Conservation (phyloP, 2,888 invertebrate genomes). For the Gastrophysa polygoni region DNA sequence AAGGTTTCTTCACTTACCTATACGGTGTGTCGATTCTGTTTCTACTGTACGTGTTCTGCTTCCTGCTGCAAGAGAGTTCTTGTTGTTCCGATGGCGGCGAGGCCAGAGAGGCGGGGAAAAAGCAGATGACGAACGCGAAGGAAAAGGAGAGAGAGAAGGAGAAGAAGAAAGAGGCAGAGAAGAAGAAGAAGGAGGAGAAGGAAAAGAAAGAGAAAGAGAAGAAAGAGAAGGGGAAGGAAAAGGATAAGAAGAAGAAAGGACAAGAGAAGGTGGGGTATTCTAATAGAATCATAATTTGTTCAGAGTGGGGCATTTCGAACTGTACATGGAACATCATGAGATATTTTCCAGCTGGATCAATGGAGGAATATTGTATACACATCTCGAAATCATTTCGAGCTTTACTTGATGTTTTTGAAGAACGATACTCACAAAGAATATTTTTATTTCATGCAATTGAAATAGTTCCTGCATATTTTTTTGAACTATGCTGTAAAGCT, state of each 20-base stretch:
- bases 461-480: no score
- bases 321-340: no score
- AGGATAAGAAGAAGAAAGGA: slow-evolving; percentile 55
- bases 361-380: no score
- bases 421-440: no score
- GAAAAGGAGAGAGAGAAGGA: slow-evolving; percentile 62
- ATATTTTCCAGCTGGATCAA: no score
- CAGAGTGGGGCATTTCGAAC: no score
- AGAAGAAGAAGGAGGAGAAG: slow-evolving; percentile 45
- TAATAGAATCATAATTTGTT: no score
- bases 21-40: slow-evolving; percentile 93
- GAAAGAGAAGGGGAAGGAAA: slow-evolving; percentile 47
- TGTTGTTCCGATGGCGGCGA: slow-evolving; percentile 77
- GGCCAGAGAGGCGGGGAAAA: slow-evolving; percentile 59
- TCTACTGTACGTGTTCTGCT: slow-evolving; percentile 92
- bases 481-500: no score
- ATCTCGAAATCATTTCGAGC: no score
- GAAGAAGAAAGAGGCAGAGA: slow-evolving; percentile 62
- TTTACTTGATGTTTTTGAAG: no score
- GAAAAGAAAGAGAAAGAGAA: slow-evolving; percentile 55
- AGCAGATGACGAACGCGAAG: slow-evolving; percentile 60
- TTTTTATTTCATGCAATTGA: no score
- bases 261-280: slow-evolving; percentile 61
- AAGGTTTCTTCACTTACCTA: slow-evolving; percentile 93
- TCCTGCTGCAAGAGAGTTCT: slow-evolving; percentile 88